These are phyloP conservation scores for Candidula unifasciata DNA, from an alignment of 2,888 invertebrate genomes.

Conservation along the genomic window DNA sequence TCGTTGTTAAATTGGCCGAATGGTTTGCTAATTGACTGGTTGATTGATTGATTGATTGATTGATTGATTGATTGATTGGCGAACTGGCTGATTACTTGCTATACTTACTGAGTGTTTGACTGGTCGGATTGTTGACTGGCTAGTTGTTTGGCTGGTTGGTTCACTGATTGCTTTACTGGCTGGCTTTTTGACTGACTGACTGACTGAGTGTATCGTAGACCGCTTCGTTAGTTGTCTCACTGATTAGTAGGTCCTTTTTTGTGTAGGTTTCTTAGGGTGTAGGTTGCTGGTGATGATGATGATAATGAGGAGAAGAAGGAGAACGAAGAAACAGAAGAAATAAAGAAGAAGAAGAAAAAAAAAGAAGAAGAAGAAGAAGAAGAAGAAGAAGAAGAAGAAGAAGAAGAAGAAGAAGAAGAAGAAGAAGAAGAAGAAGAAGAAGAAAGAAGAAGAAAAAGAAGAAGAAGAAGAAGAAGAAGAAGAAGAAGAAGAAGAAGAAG, in stretches of 20 bases:
- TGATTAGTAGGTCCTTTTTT: too few relatives aligned
- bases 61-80: conserved; percentile 5
- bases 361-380: background rate
- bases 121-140: too few relatives aligned
- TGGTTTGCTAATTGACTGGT: too few relatives aligned
- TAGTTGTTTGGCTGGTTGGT: too few relatives aligned
- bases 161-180: too few relatives aligned
- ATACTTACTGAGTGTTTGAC: background rate
- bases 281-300: background rate
- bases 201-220: too few relatives aligned
- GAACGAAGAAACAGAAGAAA: background rate
- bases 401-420: background rate
- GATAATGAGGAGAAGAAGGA: background rate
- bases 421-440: background rate
- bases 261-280: background rate
- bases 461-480: background rate
- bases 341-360: background rate
- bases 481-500: background rate
- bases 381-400: background rate
- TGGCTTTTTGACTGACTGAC: too few relatives aligned
- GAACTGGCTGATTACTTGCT: background rate
- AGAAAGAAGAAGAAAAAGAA: background rate
- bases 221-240: too few relatives aligned
- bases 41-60: background rate
- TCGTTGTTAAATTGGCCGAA: too few relatives aligned